Percentiles rank a stretch among this genome's conserved stretches.
phyloP scores from a whole-genome alignment of 1,140 invertebrate genomes.

The Tribolium castaneum region DNA sequence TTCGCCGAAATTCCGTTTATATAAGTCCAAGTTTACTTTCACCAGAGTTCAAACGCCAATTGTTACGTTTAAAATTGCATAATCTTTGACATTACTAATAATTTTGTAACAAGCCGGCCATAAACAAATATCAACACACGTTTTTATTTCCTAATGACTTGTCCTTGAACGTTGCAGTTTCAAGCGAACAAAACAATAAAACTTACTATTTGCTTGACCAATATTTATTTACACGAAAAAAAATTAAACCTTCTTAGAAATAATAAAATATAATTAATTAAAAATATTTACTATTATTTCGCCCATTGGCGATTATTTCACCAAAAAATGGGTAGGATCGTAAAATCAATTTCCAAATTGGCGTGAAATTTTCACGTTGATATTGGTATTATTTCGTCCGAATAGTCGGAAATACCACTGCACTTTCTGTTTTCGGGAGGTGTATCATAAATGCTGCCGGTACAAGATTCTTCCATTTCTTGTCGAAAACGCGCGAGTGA shows the following conservation, averaged over 20 bases:
- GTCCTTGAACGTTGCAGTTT: neutral
- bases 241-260: too few relatives aligned
- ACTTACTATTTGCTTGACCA: neutral
- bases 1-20: neutral
- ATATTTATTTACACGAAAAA: neutral
- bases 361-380: neutral
- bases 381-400: neutral
- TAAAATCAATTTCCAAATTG: neutral
- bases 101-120: neutral
- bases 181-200: neutral
- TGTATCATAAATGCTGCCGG: neutral
- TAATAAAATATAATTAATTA: too few relatives aligned
- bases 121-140: neutral
- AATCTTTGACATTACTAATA: neutral
- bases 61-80: neutral
- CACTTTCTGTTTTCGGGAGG: neutral
- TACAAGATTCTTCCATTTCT: conserved; percentile 25
- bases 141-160: neutral
- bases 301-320: too few relatives aligned
- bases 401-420: neutral
- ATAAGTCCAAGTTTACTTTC: neutral
- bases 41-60: neutral
- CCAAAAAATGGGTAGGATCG: neutral
- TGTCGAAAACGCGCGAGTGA: conserved; percentile 2
- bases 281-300: too few relatives aligned